These are phyloP conservation scores for Epiblema foenella DNA, from an alignment of 2,888 invertebrate genomes.

Conservation along the genomic window DNA sequence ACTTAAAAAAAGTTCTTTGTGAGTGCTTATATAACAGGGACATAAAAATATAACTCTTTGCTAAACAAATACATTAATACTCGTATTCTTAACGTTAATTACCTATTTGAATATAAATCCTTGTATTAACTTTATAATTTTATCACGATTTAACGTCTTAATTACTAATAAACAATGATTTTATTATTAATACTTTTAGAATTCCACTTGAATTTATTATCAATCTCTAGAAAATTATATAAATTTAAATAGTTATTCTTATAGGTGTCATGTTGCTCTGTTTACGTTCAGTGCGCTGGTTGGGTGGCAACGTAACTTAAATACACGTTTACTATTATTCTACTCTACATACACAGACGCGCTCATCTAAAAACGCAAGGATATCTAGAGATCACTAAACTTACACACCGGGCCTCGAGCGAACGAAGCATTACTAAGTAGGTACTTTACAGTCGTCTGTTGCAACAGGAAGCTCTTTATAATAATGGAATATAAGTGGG, in stretches of 20 bases:
- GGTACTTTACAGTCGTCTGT: slow-evolving; percentile 35
- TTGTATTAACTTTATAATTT: slow-evolving; percentile 68
- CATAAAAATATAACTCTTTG: slow-evolving; percentile 60
- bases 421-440: slow-evolving; percentile 57
- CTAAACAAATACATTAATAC: slow-evolving; percentile 51
- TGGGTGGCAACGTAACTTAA: slow-evolving; percentile 56
- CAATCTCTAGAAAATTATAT: slow-evolving; percentile 61
- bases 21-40: slow-evolving; percentile 50
- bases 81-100: slow-evolving; percentile 29
- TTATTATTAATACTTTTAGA: slow-evolving; percentile 75
- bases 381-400: slow-evolving; percentile 47
- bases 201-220: slow-evolving; percentile 65
- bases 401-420: slow-evolving; percentile 53
- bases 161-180: slow-evolving; percentile 71
- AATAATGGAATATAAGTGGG: slow-evolving; percentile 31
- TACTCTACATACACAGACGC: slow-evolving; percentile 58
- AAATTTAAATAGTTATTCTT: slow-evolving; percentile 60
- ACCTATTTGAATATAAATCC: slow-evolving; percentile 60
- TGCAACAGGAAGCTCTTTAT: slow-evolving; percentile 50
- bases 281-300: slow-evolving; percentile 54
- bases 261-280: slow-evolving; percentile 54
- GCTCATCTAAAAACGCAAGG: slow-evolving; percentile 56
- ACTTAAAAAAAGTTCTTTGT: slow-evolving; percentile 43
- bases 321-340: slow-evolving; percentile 60
- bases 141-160: slow-evolving; percentile 79